These are phyloP conservation scores for Aurelia aurita DNA, from an alignment of 30 jellyfish, hydroid and myxozoan species.

Conservation along the genomic window DNA sequence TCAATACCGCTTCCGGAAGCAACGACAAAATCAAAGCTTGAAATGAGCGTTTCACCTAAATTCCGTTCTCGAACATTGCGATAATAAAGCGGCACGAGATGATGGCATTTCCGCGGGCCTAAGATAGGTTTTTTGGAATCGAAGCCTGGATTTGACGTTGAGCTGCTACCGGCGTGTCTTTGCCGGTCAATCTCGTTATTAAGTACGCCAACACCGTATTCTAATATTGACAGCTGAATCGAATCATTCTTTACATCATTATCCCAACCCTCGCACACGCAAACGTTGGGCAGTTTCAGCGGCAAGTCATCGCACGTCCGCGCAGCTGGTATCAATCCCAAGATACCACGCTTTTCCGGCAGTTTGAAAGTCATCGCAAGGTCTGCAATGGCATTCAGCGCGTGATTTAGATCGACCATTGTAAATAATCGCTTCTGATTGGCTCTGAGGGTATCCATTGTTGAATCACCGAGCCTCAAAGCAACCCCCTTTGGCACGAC, in stretches of 20 bases:
- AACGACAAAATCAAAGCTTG: constrained; percentile 67
- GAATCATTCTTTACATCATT: constrained; percentile 61
- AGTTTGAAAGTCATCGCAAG: neutral
- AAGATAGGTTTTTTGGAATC: neutral
- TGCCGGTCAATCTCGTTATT: constrained; percentile 70
- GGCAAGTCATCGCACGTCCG: constrained; percentile 73
- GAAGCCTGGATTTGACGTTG: neutral
- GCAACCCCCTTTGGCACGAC: constrained; percentile 71
- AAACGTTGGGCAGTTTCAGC: constrained; percentile 74
- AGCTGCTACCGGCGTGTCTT: neutral
- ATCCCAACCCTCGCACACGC: constrained; percentile 92
- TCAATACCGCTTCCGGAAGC: constrained; percentile 59
- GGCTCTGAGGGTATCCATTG: constrained; percentile 62
- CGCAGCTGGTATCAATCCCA: constrained; percentile 47
- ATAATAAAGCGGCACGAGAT: constrained; percentile 59
- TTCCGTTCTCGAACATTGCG: constrained; percentile 73
- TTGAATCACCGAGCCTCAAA: constrained; percentile 61
- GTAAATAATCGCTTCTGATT: constrained; percentile 82
- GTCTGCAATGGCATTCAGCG: constrained; percentile 60
- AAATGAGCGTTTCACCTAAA: constrained; percentile 47
- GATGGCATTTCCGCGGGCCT: constrained; percentile 59
- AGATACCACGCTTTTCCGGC: constrained; percentile 62
- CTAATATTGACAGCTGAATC: constrained; percentile 59
- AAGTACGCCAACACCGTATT: constrained; percentile 79
- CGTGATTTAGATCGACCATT: constrained; percentile 72